Evolutionary conservation across 2,888 invertebrate genomes (phyloP), one percentile per base, ranked within the genome.

Genomic region (Folsomia manolachei): DNA sequence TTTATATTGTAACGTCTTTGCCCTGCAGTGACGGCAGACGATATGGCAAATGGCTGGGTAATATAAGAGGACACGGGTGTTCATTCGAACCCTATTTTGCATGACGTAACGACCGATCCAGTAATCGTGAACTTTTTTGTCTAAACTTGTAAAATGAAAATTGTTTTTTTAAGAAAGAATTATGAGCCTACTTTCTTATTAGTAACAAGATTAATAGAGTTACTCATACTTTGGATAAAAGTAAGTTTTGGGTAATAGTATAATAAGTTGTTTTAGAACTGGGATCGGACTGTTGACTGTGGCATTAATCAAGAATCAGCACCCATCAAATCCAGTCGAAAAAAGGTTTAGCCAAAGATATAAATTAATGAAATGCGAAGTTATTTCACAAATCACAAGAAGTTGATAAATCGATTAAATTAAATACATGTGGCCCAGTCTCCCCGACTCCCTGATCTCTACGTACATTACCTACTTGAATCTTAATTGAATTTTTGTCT

Each of bases 1-100:
- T 66, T 66, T n/a, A n/a, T n/a, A n/a, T n/a, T 66, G 23, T 25
- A 63, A 21, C 63, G 7, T 56, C 19, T 56, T 56, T 14, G 9
- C 18, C 51, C 9, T n/a, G n/a, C n/a, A n/a, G n/a, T n/a, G n/a
- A n/a, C n/a, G n/a, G n/a, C n/a, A n/a, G n/a, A n/a, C n/a, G n/a
- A n/a, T n/a, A n/a, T n/a, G n/a, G n/a, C n/a, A n/a, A n/a, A n/a
- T n/a, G n/a, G n/a, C n/a, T n/a, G n/a, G n/a, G n/a, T n/a, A n/a
- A n/a, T n/a, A n/a, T n/a, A n/a, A n/a, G n/a, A n/a, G n/a, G n/a
- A n/a, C n/a, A n/a, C n/a, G n/a, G 18, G 51, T 51, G 51, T 51
- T 51, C 9, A 51, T n/a, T n/a, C n/a, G n/a, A n/a, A n/a, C n/a
- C n/a, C n/a, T n/a, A n/a, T n/a, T n/a, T n/a, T n/a, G n/a, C 39